Conservation (phyloP, 2,888 invertebrate species). For the Andrena minutula region DNA sequence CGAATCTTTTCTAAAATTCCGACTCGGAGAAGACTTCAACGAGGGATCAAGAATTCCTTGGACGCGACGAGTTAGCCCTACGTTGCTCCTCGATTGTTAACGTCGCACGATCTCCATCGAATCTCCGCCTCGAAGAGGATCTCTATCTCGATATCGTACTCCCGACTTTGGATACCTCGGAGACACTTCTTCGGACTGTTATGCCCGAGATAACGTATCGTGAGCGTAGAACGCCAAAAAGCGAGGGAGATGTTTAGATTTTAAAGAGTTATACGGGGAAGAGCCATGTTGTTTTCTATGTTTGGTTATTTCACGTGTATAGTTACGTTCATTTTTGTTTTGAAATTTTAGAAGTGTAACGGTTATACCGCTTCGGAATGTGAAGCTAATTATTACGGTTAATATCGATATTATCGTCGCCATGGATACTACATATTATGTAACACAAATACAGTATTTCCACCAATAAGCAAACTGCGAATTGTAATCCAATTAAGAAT, state of each 20-base stretch:
- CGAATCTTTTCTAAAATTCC: constrained; percentile 22
- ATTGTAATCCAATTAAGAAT: constrained; percentile 53
- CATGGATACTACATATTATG: constrained; percentile 42
- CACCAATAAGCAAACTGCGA: constrained; percentile 47
- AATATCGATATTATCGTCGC: constrained; percentile 44
- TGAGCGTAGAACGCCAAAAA: not conserved
- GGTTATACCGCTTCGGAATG: constrained; percentile 1
- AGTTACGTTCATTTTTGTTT: constrained; percentile 28
- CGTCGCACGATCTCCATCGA: not conserved
- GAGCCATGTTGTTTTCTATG: constrained; percentile 20
- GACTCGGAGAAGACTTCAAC: constrained; percentile 47
- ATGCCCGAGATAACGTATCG: constrained; percentile 18
- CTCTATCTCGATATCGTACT: not conserved
- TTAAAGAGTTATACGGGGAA: constrained; percentile 2
- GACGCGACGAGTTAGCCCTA: not conserved
- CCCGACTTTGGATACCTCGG: not conserved
- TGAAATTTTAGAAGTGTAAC: constrained; percentile 19
- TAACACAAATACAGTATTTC: constrained; percentile 53
- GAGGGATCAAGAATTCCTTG: constrained; percentile 42
- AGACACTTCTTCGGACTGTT: constrained; percentile 11
- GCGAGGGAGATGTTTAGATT: constrained; percentile 27
- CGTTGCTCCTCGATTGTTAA: constrained; percentile 17
- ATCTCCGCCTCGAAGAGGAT: not conserved
- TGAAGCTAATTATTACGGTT: constrained; percentile 28
- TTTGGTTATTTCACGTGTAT: not conserved